Evolutionary conservation across 2,113 vertebrate species (phyloP).

Genomic region (Colossoma macropomum): DNA sequence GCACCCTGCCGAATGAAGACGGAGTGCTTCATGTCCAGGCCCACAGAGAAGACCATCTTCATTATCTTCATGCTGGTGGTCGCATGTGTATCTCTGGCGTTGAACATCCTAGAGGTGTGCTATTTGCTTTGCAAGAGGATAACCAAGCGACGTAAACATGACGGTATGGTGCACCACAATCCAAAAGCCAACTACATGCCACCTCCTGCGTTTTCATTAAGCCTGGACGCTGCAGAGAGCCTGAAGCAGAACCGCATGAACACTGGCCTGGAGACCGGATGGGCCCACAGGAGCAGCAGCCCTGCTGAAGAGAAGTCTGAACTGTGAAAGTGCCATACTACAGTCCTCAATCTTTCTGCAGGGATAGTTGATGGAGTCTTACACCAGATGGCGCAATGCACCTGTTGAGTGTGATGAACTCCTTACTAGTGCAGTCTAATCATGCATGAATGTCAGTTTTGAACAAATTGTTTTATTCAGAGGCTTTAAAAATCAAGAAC

Average conservation of each 20-base stretch:
- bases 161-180: background rate
- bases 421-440: background rate
- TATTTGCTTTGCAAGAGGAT: slow-evolving; percentile 84
- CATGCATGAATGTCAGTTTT: background rate
- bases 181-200: background rate
- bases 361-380: background rate
- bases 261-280: background rate
- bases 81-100: slow-evolving; percentile 84
- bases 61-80: slow-evolving; percentile 89
- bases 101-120: slow-evolving; percentile 86
- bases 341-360: background rate
- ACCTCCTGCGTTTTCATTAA: background rate
- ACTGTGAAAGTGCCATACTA: background rate
- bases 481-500: background rate
- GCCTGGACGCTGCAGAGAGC: background rate
- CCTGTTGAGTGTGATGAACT: background rate
- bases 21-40: slow-evolving; percentile 89
- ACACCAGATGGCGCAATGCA: slow-evolving; percentile 55
- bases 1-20: slow-evolving; percentile 71
- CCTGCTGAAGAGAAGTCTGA: background rate
- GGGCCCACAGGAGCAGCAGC: background rate
- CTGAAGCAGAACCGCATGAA: slow-evolving; percentile 45
- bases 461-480: background rate
- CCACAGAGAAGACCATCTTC: slow-evolving; percentile 80
- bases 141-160: slow-evolving; percentile 37